A percentile compares a stretch with the other conserved stretches of the same genome.
Evolutionary conservation across 2,797 vertebrate genomes (phyloP).

Genomic region (Otus scops): DNA sequence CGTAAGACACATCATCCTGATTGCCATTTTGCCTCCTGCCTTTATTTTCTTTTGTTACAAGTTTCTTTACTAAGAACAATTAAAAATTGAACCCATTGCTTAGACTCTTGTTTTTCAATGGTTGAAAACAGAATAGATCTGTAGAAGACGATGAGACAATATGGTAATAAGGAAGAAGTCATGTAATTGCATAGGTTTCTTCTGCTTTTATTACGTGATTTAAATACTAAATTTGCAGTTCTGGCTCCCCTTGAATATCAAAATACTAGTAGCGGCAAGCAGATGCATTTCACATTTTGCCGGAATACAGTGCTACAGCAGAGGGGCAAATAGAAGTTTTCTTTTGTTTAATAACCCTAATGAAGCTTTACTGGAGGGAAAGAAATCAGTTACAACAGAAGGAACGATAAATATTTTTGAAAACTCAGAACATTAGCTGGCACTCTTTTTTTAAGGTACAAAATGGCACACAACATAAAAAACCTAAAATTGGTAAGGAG

Average conservation of each 20-base stretch:
- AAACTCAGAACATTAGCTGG: neutral
- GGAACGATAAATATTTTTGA: neutral
- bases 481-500: neutral
- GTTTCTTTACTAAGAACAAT: neutral
- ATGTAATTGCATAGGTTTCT: neutral
- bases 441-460: neutral
- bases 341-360: neutral
- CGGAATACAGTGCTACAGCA: neutral
- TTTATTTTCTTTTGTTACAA: neutral
- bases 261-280: neutral
- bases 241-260: neutral
- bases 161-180: neutral
- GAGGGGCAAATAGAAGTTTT: neutral
- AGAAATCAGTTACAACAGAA: neutral
- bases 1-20: rapidly evolving
- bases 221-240: neutral
- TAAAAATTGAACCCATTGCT: neutral
- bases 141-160: neutral
- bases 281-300: neutral
- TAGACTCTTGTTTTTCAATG: neutral
- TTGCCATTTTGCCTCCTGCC: neutral
- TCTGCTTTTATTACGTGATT: neutral
- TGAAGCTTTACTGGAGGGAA: neutral
- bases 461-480: neutral
- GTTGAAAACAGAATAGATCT: neutral